phyloP scores from a whole-genome alignment of 1,140 invertebrate species.

The Uloborus diversus region DNA sequence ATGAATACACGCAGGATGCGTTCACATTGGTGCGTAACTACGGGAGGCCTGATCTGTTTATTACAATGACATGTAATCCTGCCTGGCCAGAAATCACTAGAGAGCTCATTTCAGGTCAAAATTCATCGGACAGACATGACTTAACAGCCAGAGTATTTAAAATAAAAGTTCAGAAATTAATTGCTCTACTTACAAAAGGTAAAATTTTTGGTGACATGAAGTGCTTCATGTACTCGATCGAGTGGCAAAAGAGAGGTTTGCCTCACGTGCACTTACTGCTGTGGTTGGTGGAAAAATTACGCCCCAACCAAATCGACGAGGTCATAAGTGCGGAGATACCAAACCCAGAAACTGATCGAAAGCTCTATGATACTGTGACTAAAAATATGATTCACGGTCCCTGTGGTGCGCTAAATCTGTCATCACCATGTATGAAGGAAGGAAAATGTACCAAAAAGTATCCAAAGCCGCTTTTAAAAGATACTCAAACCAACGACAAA shows the following conservation, averaged over 20 bases:
- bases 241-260: slow-evolving; percentile 67
- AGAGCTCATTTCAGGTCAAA: slow-evolving; percentile 1
- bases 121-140: slow-evolving; percentile 23
- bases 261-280: slow-evolving; percentile 66
- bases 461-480: slow-evolving; percentile 61
- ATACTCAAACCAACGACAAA: slow-evolving; percentile 63
- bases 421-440: slow-evolving; percentile 67
- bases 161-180: background rate
- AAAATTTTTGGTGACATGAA: background rate
- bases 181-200: background rate
- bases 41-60: slow-evolving; percentile 65
- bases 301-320: slow-evolving; percentile 9
- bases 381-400: slow-evolving; percentile 70
- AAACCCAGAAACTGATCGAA: background rate
- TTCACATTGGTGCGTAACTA: slow-evolving; percentile 61
- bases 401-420: slow-evolving; percentile 66
- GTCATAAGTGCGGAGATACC: slow-evolving; percentile 50
- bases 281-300: slow-evolving; percentile 24
- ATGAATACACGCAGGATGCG: slow-evolving; percentile 59
- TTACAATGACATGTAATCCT: slow-evolving; percentile 63
- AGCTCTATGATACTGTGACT: slow-evolving; percentile 2
- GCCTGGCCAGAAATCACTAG: slow-evolving; percentile 26
- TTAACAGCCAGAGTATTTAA: slow-evolving; percentile 23
- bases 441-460: slow-evolving; percentile 67
- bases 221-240: slow-evolving; percentile 62